Base-by-base conservation (phyloP, 2,888 invertebrate genomes). In the Drosophila neonasuta region DNA sequence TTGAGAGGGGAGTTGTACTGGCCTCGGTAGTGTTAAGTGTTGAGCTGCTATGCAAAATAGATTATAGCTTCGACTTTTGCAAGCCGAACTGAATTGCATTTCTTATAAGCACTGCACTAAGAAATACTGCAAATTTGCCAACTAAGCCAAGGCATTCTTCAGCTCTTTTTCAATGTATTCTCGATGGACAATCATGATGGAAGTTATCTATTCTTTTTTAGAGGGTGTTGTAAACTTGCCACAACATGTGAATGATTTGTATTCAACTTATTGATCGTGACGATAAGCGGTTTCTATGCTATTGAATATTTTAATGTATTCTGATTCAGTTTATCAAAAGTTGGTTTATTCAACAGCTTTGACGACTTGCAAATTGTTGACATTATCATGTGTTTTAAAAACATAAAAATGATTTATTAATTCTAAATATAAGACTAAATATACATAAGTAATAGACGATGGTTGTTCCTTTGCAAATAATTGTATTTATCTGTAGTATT, bases 31-130 rank as follows among this genome's bases (percentile, higher is more conserved):
- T 56, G 68, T 55, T 59, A 68, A 66, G 67, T 70, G 80, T 57
- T 68, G 64, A 65, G 68, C 78, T 66, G 66, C 71, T 83, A 83
- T 77, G 80, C 74, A 86, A 80, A 86, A 63, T 60, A 83, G 80
- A 74, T 77, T 68, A 65, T 51, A 64, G 77, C 66, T 60, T 62
- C 63, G 64, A 62, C 67, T 65, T 29, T 68, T 34, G 64, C 56
- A 55, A 61, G 68, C 41, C 41, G 54, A 56, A 56, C 48, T 56
- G 20, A 13, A 55, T 59, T 56, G 48, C 55, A 66, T 48, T 59
- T 64, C 36, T n/a, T 49, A 34, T 49, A 34, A 49, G 34, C 49
- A 34, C 34, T 32, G 9, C 15, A 20, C 20, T 20, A 15, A 41
- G 5, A 48, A 41, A 45, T 13, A 39, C 60, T 39, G 46, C 9